Conservation (phyloP, 1,140 invertebrate species). For the Anastrepha obliqua region DNA sequence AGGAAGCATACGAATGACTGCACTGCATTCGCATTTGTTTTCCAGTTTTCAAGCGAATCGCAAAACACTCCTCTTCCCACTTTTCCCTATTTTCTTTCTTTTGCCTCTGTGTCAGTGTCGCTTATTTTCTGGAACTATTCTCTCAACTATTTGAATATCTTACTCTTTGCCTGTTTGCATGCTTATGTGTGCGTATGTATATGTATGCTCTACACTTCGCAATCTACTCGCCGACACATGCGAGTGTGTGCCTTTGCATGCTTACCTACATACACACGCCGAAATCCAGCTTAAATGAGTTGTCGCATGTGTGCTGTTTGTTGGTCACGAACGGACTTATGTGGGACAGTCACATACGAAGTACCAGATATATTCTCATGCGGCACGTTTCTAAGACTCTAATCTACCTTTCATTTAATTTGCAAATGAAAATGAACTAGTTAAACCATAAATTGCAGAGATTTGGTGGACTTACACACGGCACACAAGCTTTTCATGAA, state of each 20-base stretch:
- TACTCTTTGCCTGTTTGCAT: background rate
- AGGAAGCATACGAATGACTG: background rate
- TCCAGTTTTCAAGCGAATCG: slow-evolving; percentile 36
- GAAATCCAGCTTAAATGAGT: background rate
- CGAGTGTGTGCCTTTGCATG: background rate
- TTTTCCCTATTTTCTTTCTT: too few relatives aligned
- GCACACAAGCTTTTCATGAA: too few relatives aligned
- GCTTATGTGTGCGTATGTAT: background rate
- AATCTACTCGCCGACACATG: too few relatives aligned
- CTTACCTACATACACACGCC: too few relatives aligned
- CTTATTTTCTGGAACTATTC: background rate
- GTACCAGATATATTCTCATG: background rate
- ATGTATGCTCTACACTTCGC: background rate
- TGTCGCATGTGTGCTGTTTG: background rate
- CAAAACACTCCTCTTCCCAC: background rate
- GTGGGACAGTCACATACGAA: slow-evolving; percentile 3
- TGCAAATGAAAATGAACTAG: too few relatives aligned
- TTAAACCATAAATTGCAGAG: too few relatives aligned
- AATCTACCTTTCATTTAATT: background rate
- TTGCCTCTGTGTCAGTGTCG: background rate
- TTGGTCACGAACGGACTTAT: background rate
- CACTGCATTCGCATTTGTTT: background rate
- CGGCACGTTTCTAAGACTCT: background rate
- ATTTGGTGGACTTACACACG: too few relatives aligned
- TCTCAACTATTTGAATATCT: background rate